These are phyloP conservation scores for Sanderia malayensis DNA, from an alignment of 30 jellyfish, hydroid and myxozoan species.

Conservation along the genomic window DNA sequence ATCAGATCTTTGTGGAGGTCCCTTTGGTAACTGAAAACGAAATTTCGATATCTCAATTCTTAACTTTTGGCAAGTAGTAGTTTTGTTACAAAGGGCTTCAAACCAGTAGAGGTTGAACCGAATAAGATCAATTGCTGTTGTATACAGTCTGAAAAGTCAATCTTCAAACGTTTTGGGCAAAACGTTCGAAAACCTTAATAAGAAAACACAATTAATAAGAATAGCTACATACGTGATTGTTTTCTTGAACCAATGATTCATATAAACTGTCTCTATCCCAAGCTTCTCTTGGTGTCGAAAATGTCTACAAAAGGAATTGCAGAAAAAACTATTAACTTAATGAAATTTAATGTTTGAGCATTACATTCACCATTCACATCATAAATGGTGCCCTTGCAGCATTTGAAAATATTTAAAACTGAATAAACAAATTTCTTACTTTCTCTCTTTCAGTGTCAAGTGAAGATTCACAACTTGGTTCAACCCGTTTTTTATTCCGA, in stretches of 20 bases:
- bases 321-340: background rate
- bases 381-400: background rate
- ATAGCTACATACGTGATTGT: background rate
- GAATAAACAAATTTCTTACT: background rate
- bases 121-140: no score
- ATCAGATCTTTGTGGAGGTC: background rate
- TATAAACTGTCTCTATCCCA: background rate
- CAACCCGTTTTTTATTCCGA: background rate
- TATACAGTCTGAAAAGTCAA: no score
- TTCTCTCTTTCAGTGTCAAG: background rate
- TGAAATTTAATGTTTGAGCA: background rate
- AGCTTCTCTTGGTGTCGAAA: slow-evolving; percentile 10
- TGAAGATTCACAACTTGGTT: background rate
- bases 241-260: background rate
- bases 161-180: background rate
- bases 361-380: background rate
- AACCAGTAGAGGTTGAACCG: no score
- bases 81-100: no score
- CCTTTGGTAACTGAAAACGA: no score
- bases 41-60: no score
- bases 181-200: background rate
- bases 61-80: no score
- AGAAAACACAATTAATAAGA: background rate
- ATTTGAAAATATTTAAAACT: no score
- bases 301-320: background rate